Base-by-base conservation (phyloP, 2,113 vertebrate species). In the Actenoides lindsayi region DNA sequence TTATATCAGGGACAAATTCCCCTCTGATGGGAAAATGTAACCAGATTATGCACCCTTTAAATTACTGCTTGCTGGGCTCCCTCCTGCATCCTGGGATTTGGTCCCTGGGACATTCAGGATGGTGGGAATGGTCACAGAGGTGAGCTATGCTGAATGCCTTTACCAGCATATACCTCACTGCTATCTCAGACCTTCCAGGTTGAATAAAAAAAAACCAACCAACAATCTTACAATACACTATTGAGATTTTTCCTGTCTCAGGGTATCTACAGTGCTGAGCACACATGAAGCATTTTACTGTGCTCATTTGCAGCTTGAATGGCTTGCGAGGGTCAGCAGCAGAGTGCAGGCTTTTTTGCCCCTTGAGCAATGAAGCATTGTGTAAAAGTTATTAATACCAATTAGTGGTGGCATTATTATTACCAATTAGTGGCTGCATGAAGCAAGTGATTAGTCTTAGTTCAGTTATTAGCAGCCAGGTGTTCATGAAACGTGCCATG, bases 361-460 rank as follows among this genome's bases (percentile, higher is more conserved):
- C 84, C 92, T 85, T 91, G 90, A 91, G 93, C 95, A 91, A 33
- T 88, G 93, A 96, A 96, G 95, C 95, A 83, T 83, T 68, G 82
- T 94, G 87, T 87, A 54, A 83, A 93, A 94, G 91, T 96, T 96
- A 79, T 95, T 96, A 91, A 77, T 94, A 94, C 89, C 93, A 96
- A 95, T 96, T 96, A 96, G 84, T 16, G 59, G 74, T 79, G 85
- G 88, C 86, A 64, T 91, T 95, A 93, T 85, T 96, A 83, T 94
- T 96, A 90, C 90, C 94, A 94, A 93, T 96, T 97, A 96, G 92
- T 79, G 88, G 82, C 87, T 91, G 78, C 60, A 91, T 90, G 94
- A 91, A 91, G 87, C 94, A 93, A 95, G 80, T 91, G 74, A 42
- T 96, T 96, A 94, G 94, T 83, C 70, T 74, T 79, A 64, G 81